Conservation (phyloP, 2,888 invertebrate genomes). For the Drosophila hamatofila region DNA sequence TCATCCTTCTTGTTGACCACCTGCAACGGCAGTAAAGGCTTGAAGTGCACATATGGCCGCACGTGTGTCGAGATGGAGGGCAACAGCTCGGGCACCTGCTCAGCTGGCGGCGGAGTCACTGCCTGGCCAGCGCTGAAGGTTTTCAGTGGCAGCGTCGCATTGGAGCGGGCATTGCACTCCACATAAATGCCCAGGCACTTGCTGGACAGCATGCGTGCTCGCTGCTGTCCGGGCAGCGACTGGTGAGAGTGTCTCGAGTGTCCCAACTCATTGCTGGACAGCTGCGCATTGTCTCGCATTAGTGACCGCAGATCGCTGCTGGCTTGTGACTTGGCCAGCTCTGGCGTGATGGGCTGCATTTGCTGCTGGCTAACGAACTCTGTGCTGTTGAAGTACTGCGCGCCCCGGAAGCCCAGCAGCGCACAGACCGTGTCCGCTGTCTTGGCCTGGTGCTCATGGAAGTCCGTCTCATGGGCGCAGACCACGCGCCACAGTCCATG, state of each 20-base stretch:
- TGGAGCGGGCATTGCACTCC: constrained; percentile 80
- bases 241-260: constrained; percentile 16
- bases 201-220: constrained; percentile 52
- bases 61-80: constrained; percentile 68
- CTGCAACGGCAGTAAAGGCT: constrained; percentile 60
- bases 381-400: constrained; percentile 77
- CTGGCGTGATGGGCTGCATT: constrained; percentile 75
- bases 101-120: constrained; percentile 33
- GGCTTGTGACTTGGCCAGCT: constrained; percentile 48
- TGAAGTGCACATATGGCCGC: constrained; percentile 75
- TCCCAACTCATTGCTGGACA: constrained; percentile 48
- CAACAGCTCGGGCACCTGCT: constrained; percentile 49
- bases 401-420: constrained; percentile 88
- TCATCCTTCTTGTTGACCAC: constrained; percentile 75
- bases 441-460: constrained; percentile 68
- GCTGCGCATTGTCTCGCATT: constrained; percentile 70
- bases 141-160: constrained; percentile 74
- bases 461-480: constrained; percentile 86
- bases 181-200: constrained; percentile 82
- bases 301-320: constrained; percentile 40
- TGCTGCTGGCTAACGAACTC: constrained; percentile 50
- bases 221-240: constrained; percentile 40
- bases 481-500: constrained; percentile 89
- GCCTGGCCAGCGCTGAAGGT: constrained; percentile 76
- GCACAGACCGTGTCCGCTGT: constrained; percentile 88